Evolutionary conservation across 1,140 invertebrate genomes (phyloP), one percentile per base, ranked within the genome.

Genomic region (Ceratina japonica): DNA sequence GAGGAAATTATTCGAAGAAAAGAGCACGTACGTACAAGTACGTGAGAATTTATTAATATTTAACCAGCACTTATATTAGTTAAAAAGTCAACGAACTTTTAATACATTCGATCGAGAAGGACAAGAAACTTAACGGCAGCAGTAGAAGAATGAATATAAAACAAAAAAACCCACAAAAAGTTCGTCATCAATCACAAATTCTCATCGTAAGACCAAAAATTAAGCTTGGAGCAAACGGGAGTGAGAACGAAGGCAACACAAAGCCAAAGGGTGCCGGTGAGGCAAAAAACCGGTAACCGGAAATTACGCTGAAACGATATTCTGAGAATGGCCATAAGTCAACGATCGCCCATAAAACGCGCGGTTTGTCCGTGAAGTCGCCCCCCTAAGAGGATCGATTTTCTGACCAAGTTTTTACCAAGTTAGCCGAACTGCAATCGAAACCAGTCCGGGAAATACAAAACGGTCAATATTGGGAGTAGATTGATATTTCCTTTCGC

Each of bases 401-500:
- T 49, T 71, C 44, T 63, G 49, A 63, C 37, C 58, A 24, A 71
- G 37, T 63, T 77, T 63, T 24, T 20, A 59, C 49, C 63, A 20
- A 15, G 18, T 18, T 18, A 54, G n/a, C 8, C 52, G 58, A 69
- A 71, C 75, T 65, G 16, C 12, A 59, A 75, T 15, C 44, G 44
- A 74, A 22, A 56, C 37, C 44, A 12, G 15, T 3, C 56, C 13
- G 78, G 65, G 75, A 84, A 78, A 83, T 78, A 73, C 72, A 18
- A 27, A 49, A 52, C 59, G 62, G 8, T 65, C 54, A 44, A 84
- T 81, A 85, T 85, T 84, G 83, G 62, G 51, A 16, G 52, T 44
- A 44, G 37, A 44, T 10, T 52, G 73, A 80, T 59, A 75, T 75
- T 52, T 74, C 70, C 56, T 83, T 24, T 69, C 37, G 12, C 61